Percentiles rank a stretch among this genome's conserved stretches.
phyloP scores from a whole-genome alignment of 2,797 vertebrate species.

The Anolis apletophallus region DNA sequence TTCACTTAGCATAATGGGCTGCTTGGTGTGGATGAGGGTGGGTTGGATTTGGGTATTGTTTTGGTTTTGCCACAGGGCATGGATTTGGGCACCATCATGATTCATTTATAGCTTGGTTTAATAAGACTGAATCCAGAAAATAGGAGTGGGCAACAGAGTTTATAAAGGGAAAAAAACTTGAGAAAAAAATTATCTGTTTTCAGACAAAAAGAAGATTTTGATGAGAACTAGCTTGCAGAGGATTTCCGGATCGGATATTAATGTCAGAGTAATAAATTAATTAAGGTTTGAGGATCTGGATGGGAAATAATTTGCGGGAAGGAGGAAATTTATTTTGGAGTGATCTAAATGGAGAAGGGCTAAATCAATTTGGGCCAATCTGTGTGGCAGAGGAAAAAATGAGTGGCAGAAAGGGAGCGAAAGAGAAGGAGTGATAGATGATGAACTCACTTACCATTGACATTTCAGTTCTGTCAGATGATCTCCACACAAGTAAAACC shows the following conservation, averaged over 20 bases:
- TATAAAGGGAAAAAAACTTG: constrained; percentile 58
- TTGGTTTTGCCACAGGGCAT: constrained; percentile 79
- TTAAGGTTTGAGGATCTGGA: background rate
- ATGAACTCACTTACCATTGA: background rate
- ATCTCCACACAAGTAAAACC: background rate
- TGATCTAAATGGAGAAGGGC: background rate
- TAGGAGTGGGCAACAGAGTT: constrained; percentile 39
- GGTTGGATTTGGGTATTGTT: background rate
- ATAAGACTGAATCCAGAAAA: constrained; percentile 72
- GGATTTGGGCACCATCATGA: constrained; percentile 77
- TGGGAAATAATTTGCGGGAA: background rate
- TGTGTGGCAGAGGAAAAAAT: background rate
- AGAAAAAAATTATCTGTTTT: constrained; percentile 52
- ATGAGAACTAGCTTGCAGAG: background rate
- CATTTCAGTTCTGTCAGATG: background rate
- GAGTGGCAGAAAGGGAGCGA: background rate
- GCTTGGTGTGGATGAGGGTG: constrained; percentile 70
- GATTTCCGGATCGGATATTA: background rate
- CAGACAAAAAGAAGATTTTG: constrained; percentile 49
- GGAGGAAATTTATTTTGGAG: background rate
- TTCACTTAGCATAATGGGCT: constrained; percentile 84
- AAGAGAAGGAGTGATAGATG: background rate
- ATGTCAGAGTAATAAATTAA: background rate
- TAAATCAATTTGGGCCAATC: background rate
- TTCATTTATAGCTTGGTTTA: constrained; percentile 78